Conservation (phyloP, 1,140 invertebrate species). For the Caenorhabditis latens region DNA sequence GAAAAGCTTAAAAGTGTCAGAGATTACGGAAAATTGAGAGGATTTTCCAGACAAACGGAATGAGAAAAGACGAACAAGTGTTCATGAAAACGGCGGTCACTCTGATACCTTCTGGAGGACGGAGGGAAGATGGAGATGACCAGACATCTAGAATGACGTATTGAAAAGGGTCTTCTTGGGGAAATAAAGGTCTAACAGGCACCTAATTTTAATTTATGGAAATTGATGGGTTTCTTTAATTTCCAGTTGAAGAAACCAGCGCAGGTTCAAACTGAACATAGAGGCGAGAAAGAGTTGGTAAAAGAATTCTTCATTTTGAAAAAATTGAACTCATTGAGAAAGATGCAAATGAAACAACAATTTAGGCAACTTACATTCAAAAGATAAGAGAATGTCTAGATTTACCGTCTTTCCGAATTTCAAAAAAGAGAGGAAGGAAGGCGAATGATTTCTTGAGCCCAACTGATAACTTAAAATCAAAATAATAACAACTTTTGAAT, state of each 20-base stretch:
- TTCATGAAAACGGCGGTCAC: neutral
- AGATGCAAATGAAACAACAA: too few species aligned
- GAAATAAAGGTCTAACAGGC: neutral
- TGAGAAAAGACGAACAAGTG: neutral
- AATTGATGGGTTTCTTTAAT: too few species aligned
- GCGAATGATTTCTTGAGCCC: neutral
- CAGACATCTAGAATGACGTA: constrained; percentile 10
- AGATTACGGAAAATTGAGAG: constrained; percentile 34
- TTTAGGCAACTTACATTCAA: too few species aligned
- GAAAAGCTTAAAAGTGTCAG: constrained; percentile 36
- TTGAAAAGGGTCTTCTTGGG: neutral
- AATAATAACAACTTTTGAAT: neutral
- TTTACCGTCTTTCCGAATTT: too few species aligned
- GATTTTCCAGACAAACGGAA: neutral
- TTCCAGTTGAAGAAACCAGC: too few species aligned
- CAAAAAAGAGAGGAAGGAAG: too few species aligned
- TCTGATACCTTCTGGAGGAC: neutral
- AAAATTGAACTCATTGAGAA: too few species aligned
- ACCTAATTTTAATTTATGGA: neutral
- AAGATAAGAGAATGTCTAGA: too few species aligned
- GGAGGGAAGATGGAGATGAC: neutral
- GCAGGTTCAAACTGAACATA: too few species aligned
- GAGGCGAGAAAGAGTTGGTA: too few species aligned
- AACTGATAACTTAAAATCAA: neutral
- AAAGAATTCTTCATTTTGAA: too few species aligned